Evolutionary conservation across 2,113 vertebrate genomes (phyloP).

Genomic region (Vimba vimba): DNA sequence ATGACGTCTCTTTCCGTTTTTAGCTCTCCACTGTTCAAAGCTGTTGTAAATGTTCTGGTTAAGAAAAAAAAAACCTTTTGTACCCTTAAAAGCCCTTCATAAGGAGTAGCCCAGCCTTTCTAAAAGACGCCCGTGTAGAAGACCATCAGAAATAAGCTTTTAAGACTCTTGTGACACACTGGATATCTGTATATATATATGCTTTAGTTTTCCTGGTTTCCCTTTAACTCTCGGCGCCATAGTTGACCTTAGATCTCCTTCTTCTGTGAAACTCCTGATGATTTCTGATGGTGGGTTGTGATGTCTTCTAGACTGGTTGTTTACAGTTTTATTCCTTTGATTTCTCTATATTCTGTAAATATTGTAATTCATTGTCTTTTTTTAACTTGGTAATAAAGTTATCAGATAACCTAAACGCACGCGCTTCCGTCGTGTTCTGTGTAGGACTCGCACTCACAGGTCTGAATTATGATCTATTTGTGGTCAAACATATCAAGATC

Average conservation of each 20-base stretch:
- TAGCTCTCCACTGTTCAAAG: constrained; percentile 67
- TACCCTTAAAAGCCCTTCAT: constrained; percentile 62
- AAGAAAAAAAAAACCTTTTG: constrained; percentile 62
- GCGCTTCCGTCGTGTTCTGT: background rate
- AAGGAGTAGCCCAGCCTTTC: constrained; percentile 68
- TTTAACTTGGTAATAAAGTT: constrained; percentile 99
- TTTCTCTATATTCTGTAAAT: constrained; percentile 99
- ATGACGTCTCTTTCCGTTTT: constrained; percentile 53
- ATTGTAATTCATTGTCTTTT: constrained; percentile 99
- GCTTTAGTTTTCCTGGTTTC: constrained; percentile 57
- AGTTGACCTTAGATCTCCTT: constrained; percentile 76
- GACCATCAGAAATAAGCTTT: constrained; percentile 54
- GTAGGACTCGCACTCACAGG: no score
- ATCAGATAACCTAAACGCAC: constrained; percentile 82
- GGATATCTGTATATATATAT: constrained; percentile 81
- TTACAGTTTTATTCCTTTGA: constrained; percentile 98
- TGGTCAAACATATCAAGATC: no score
- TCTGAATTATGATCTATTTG: background rate
- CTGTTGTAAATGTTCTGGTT: constrained; percentile 74
- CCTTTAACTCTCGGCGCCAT: constrained; percentile 66
- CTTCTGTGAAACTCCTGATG: constrained; percentile 74
- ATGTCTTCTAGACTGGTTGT: constrained; percentile 91
- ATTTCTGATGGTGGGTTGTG: constrained; percentile 82
- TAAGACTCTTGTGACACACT: constrained; percentile 76
- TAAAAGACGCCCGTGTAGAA: constrained; percentile 60